Evolutionary conservation across 2,797 vertebrate species (phyloP).

Genomic region (Acrocephalus scirpaceus): DNA sequence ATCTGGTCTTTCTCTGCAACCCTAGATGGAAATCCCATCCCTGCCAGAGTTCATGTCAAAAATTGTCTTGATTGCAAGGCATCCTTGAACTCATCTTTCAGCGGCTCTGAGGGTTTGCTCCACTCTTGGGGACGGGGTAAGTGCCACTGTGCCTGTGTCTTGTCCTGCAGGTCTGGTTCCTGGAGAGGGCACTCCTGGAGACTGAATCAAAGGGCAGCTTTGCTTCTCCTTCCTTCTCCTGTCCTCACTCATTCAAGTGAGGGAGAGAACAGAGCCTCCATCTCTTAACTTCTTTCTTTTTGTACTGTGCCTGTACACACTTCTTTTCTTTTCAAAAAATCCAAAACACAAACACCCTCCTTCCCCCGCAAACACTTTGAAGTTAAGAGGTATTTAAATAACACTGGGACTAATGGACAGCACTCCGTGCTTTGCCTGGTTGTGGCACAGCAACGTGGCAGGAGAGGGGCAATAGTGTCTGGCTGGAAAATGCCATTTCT

Average conservation of each 20-base stretch:
- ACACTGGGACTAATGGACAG: not conserved
- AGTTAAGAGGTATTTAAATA: not conserved
- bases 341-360: not conserved
- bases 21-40: not conserved
- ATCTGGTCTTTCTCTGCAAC: not conserved
- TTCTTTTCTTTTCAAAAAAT: not conserved
- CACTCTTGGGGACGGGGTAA: not conserved
- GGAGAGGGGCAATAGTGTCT: not conserved
- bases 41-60: not conserved
- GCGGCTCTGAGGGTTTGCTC: not conserved
- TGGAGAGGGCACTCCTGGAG: not conserved
- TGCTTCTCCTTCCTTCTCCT: not conserved
- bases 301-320: not conserved
- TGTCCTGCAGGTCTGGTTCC: accelerated
- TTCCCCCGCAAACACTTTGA: not conserved
- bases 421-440: not conserved
- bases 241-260: not conserved
- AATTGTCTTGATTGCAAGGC: not conserved
- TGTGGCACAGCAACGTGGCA: not conserved
- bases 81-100: not conserved
- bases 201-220: not conserved
- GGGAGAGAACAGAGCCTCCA: not conserved
- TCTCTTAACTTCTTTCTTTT: not conserved
- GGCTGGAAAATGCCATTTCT: not conserved
- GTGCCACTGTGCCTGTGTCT: not conserved